Conservation (phyloP, 1,140 invertebrate genomes). For the Bilobella aurantiaca region DNA sequence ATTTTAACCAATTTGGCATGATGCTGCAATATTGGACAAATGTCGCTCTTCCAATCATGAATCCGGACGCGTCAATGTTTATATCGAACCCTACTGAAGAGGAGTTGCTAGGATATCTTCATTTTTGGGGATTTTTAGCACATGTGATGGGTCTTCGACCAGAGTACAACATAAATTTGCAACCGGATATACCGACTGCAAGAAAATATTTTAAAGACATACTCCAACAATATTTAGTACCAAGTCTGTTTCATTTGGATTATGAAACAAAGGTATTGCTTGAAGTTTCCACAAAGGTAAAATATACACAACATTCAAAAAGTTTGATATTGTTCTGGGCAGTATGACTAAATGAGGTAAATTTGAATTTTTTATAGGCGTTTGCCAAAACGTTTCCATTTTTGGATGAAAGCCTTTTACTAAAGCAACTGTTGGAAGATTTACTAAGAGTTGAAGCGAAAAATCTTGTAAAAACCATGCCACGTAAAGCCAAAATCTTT, state of each 20-base stretch:
- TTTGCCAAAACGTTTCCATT: not conserved
- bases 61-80: not conserved
- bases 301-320: not conserved
- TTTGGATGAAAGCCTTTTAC: not conserved
- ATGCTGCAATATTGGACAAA: not conserved
- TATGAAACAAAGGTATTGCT: not conserved
- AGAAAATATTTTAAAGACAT: not conserved
- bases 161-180: not conserved
- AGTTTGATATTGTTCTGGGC: not conserved
- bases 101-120: not conserved
- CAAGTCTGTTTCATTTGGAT: not conserved
- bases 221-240: not conserved
- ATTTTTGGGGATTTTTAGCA: not conserved
- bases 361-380: too few species aligned
- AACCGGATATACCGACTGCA: not conserved
- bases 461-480: not conserved
- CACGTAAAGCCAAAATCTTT: not conserved
- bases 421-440: not conserved
- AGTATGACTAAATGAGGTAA: too few species aligned
- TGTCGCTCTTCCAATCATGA: not conserved
- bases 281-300: not conserved
- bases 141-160: not conserved
- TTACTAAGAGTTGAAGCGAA: not conserved
- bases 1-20: slow-evolving; percentile 3
- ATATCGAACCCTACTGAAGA: not conserved